phyloP scores from a whole-genome alignment of 2,797 vertebrate genomes.

The Typhlichthys eigenmanni region DNA sequence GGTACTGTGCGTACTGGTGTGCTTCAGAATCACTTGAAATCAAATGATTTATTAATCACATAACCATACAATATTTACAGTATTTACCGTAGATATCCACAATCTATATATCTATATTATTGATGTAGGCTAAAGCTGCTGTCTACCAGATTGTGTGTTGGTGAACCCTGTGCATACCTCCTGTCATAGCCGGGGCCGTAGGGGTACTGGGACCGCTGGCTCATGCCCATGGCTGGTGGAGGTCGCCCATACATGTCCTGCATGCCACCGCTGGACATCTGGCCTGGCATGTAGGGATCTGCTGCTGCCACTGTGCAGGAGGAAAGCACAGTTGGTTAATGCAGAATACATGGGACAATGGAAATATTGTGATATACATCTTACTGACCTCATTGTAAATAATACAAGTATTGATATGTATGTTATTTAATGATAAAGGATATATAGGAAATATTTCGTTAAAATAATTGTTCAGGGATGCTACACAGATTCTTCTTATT shows the following conservation, averaged over 20 bases:
- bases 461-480: neutral
- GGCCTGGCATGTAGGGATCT: conserved; percentile 91
- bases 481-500: neutral
- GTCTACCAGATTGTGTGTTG: neutral
- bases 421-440: no score
- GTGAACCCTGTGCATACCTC: conserved; percentile 77
- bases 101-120: no score
- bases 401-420: no score
- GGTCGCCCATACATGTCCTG: conserved; percentile 92
- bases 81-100: no score
- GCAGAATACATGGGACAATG: neutral
- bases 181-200: conserved; percentile 91
- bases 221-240: conserved; percentile 86
- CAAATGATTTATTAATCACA: no score
- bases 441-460: no score
- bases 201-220: conserved; percentile 91
- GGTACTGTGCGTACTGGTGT: no score
- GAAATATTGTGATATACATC: no score
- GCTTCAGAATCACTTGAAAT: no score
- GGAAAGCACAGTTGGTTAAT: neutral
- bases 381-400: no score
- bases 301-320: conserved; percentile 85
- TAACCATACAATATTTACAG: no score
- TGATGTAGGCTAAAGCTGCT: no score
- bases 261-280: conserved; percentile 88